Base-by-base conservation (phyloP, 2,888 invertebrate genomes). In the Polydrusus cervinus region DNA sequence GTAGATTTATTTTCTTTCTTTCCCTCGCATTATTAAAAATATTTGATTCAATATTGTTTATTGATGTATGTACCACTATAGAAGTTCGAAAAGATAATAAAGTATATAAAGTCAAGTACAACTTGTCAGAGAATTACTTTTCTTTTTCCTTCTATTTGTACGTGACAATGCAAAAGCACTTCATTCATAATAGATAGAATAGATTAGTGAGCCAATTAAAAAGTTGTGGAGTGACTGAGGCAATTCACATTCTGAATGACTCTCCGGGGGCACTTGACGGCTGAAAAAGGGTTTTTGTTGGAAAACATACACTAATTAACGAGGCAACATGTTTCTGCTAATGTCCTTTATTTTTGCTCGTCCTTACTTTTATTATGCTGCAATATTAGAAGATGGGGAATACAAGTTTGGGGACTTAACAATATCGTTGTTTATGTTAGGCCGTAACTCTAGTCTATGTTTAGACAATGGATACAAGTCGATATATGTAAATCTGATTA, bases 131-230 rank as follows among this genome's bases (percentile, higher is more conserved):
- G 47, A 9, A 53, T 30, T 51, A 9, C 6, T 20, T 7, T 49
- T 18, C 18, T 49, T 25, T 25, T 20, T 20, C 11, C 20, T n/a
- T 25, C n/a, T 53, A 16, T 30, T 3, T 7, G 13, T 53, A 25
- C 53, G 66, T 70, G 74, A 74, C 74, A 66, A 66, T 49, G 74
- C 74, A 74, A 25, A 67, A 70, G 13, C 43, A 65, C 70, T 60
- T 51, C 70, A 70, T 75, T 72, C 75, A 75, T 75, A 75, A 75
- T 75, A 75, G 71, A 71, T 71, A 62, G 73, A 73, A 73, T 73
- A 70, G 74, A 74, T 74, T 65, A 75, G 75, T 71, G 49, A 68
- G 75, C 75, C 75, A 75, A 75, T 75, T 75, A 75, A 75, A 75
- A 75, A 72, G 71, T 74, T 60, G 69, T 43, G 67, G 74, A 69